phyloP scores from a whole-genome alignment of 2,113 vertebrate genomes.

The Hirundichthys speculiger region DNA sequence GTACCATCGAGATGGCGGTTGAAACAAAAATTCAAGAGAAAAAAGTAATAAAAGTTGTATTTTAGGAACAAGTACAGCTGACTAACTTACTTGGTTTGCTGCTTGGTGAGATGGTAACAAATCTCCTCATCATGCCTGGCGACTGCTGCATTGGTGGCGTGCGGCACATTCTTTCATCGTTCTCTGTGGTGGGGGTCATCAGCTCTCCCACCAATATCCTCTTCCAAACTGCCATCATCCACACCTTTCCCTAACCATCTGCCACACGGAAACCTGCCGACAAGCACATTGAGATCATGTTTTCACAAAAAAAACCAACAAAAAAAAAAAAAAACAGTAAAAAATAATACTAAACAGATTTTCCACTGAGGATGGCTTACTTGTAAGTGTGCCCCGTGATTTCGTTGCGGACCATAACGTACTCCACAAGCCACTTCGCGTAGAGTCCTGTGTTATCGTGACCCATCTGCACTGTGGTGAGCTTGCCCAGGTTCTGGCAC shows the following conservation, averaged over 20 bases:
- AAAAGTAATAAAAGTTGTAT: not conserved
- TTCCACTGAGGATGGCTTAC: constrained; percentile 72
- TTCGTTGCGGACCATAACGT: constrained; percentile 94
- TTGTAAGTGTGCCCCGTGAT: constrained; percentile 98
- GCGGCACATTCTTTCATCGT: constrained; percentile 91
- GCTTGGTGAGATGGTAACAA: constrained; percentile 96
- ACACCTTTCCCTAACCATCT: constrained; percentile 97
- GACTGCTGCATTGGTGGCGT: constrained; percentile 98
- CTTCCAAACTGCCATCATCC: constrained; percentile 96
- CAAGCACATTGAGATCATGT: not conserved
- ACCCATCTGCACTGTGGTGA: constrained; percentile 98
- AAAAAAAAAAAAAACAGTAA: not conserved
- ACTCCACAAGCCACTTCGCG: constrained; percentile 98
- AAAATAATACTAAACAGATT: not conserved
- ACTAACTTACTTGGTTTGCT: constrained; percentile 92
- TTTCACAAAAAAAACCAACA: not conserved
- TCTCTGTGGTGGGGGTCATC: constrained; percentile 87
- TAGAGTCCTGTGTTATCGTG: constrained; percentile 98
- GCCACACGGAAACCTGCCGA: constrained; percentile 93
- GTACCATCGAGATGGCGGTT: too few relatives aligned
- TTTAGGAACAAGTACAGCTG: not conserved
- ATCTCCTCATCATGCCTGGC: constrained; percentile 96
- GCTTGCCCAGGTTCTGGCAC: constrained; percentile 98
- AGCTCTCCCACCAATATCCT: constrained; percentile 95
- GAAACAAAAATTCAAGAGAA: not conserved